These are phyloP conservation scores for Halichondria panicea DNA, from an alignment of 37 sponge, comb jelly and placozoan genomes.

Conservation along the genomic window DNA sequence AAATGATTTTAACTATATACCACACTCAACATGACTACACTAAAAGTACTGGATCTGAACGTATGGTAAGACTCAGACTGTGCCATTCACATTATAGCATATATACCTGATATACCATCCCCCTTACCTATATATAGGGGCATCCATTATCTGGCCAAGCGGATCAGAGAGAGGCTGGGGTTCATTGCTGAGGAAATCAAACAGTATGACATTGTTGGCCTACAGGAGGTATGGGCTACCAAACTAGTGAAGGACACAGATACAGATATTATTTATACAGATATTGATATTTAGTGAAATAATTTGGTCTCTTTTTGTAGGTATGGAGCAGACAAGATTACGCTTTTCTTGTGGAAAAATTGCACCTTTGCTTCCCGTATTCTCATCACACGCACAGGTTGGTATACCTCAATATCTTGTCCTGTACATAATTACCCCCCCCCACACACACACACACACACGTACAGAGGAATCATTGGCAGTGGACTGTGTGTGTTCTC, in stretches of 20 bases:
- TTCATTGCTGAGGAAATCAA: constrained; percentile 58
- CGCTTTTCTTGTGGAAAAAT: constrained; percentile 13
- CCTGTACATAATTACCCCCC: neutral
- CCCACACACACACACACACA: neutral
- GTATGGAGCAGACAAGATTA: constrained; percentile 50
- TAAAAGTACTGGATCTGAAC: constrained; percentile 30
- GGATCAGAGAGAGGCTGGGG: constrained; percentile 57
- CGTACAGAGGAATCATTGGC: constrained; percentile 41
- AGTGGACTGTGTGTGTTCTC: constrained; percentile 85
- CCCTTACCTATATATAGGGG: constrained; percentile 21
- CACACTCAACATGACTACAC: constrained; percentile 1
- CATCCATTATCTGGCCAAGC: constrained; percentile 19
- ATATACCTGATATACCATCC: neutral
- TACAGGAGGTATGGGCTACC: constrained; percentile 74
- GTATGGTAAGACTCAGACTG: constrained; percentile 17
- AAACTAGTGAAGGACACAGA: constrained; percentile 41
- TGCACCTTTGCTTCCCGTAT: constrained; percentile 15
- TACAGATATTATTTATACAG: constrained; percentile 52
- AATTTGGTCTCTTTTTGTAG: constrained; percentile 6
- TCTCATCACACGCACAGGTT: constrained; percentile 35
- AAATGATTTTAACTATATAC: too few species aligned
- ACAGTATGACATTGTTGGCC: constrained; percentile 67
- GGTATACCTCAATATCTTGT: neutral
- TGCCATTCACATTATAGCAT: too few species aligned
- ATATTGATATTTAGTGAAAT: neutral